These are phyloP conservation scores for Muntiacus reevesi DNA, from an alignment of 2,113 vertebrate genomes.

Conservation along the genomic window DNA sequence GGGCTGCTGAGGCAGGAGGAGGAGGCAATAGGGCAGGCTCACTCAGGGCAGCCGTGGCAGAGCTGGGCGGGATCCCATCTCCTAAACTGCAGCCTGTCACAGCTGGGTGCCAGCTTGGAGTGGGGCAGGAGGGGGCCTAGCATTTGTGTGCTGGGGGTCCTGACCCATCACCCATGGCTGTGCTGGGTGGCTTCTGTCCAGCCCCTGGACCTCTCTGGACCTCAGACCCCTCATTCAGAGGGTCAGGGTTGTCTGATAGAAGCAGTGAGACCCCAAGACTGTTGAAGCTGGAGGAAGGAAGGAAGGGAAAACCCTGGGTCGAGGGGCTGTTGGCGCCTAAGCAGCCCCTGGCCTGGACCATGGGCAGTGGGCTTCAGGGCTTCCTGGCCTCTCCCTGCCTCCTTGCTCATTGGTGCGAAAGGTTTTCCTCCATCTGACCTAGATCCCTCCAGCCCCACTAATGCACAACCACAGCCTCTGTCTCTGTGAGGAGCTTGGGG, in stretches of 20 bases:
- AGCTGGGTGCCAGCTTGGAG: not conserved
- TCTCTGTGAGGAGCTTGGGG: not conserved
- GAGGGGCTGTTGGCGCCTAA: not conserved
- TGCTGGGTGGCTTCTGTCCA: not conserved
- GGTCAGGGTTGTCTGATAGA: not conserved
- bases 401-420: not conserved
- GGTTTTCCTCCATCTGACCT: not conserved
- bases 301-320: accelerated
- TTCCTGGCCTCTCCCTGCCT: not conserved
- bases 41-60: not conserved
- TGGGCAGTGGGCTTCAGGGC: not conserved
- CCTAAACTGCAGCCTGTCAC: not conserved
- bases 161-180: accelerated
- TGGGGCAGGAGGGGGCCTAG: not conserved
- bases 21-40: accelerated
- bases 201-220: not conserved
- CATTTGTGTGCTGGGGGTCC: not conserved
- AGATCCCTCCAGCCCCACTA: too few relatives aligned
- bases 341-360: not conserved
- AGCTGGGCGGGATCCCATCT: not conserved
- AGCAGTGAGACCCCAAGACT: not conserved
- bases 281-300: not conserved
- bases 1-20: not conserved
- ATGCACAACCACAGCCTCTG: not conserved
- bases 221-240: not conserved